Evolutionary conservation across 2,888 invertebrate species (phyloP).

Genomic region (Diarsia brunnea): DNA sequence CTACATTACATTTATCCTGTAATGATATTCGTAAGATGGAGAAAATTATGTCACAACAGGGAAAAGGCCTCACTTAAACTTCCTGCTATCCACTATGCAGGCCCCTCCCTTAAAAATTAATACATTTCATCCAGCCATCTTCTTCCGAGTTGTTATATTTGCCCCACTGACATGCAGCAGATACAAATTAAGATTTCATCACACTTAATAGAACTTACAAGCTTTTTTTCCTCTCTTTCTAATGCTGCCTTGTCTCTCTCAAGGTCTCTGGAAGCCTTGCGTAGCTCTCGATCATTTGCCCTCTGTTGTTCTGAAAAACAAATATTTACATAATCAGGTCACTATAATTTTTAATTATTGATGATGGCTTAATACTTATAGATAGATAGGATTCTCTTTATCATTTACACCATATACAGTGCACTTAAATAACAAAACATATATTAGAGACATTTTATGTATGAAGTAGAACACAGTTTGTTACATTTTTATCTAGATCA

Average conservation of each 20-base stretch:
- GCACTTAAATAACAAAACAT: not conserved
- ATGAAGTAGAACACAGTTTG: not conserved
- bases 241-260: constrained; percentile 95
- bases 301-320: constrained; percentile 94
- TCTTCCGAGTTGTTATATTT: not conserved
- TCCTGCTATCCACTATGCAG: not conserved
- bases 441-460: not conserved
- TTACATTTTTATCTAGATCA: not conserved
- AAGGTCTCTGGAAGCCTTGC: constrained; percentile 95
- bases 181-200: not conserved
- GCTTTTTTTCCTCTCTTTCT: constrained; percentile 97
- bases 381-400: not conserved
- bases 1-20: not conserved
- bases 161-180: not conserved
- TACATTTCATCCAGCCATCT: not conserved
- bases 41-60: too few species aligned
- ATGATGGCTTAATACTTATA: not conserved
- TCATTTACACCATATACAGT: not conserved
- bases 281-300: constrained; percentile 94
- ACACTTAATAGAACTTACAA: constrained; percentile 89
- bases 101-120: not conserved
- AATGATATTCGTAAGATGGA: not conserved
- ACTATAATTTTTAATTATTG: not conserved
- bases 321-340: constrained; percentile 40
- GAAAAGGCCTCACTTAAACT: not conserved